Evolutionary conservation across 1,140 invertebrate genomes (phyloP), one percentile per base, ranked within the genome.

Genomic region (Glossosoma conforme): DNA sequence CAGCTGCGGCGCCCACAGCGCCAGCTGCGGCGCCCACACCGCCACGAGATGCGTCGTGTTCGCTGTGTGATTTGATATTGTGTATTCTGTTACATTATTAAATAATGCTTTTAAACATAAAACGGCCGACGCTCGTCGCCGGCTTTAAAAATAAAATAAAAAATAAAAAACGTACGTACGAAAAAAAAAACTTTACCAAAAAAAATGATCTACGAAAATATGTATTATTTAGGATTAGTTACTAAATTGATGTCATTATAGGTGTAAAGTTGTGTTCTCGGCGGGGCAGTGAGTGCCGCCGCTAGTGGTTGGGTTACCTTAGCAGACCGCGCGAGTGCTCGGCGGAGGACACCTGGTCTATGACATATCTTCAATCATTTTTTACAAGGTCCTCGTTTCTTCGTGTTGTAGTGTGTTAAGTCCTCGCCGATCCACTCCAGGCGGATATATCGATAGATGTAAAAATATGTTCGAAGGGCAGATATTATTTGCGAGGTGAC

Each of bases 401-500:
- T n/a, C n/a, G n/a, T n/a, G n/a, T n/a, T n/a, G n/a, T n/a, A n/a
- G n/a, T n/a, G n/a, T n/a, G n/a, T n/a, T n/a, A n/a, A n/a, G n/a
- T n/a, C n/a, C n/a, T n/a, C n/a, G n/a, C n/a, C n/a, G n/a, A 33
- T 33, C 6, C n/a, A 46, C 19, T 46, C 22, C 14, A 44, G 17
- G 30, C 15, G 15, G 15, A 33, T n/a, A 5, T 33, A 13, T 13
- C 11, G 32, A 33, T 33, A 33, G 15, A 33, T 33, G 3, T 33
- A 33, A 11, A 33, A 13, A 15, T 15, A 46, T n/a, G 32, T 21
- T n/a, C 24, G 24, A 40, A 28, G 49, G 50, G 43, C 43, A 45
- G 50, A 52, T 52, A 52, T 52, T 38, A 52, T 52, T 52, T 45
- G 50, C 32, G 28, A 22, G 50, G 50, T 44, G 50, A 52, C 50